A percentile compares a stretch with the other conserved stretches of the same genome.
These are phyloP conservation scores for Hypsibius dujardini DNA, from an alignment of 1,140 invertebrate genomes.

Conservation along the genomic window DNA sequence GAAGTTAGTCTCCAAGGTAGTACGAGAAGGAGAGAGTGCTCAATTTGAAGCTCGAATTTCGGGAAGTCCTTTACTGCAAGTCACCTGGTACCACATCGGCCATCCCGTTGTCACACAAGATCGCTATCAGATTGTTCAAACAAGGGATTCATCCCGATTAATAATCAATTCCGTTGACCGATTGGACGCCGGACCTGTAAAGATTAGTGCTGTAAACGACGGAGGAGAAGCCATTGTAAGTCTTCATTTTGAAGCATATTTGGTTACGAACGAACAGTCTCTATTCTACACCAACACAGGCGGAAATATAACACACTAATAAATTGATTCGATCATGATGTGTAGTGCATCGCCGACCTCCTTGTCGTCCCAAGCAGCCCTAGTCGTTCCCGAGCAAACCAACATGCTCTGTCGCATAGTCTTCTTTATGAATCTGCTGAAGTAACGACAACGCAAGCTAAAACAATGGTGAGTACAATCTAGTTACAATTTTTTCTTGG, in stretches of 20 bases:
- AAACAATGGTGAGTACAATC: too few relatives aligned
- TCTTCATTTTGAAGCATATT: too few relatives aligned
- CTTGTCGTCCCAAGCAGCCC: not conserved
- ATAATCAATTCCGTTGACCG: not conserved
- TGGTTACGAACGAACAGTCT: too few relatives aligned
- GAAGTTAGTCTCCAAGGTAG: conserved; percentile 3
- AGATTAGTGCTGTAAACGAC: not conserved
- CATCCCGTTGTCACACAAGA: conserved; percentile 25
- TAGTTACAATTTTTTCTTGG: too few relatives aligned
- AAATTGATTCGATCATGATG: too few relatives aligned
- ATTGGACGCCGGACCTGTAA: conserved; percentile 2
- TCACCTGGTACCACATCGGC: conserved; percentile 61
- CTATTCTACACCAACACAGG: too few relatives aligned
- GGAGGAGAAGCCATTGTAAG: conserved; percentile 8
- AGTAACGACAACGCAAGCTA: too few relatives aligned
- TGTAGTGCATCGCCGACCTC: not conserved
- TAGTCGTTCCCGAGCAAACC: not conserved
- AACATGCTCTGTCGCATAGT: conserved; percentile 6
- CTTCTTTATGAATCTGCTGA: not conserved
- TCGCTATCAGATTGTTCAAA: not conserved
- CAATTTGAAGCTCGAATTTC: conserved; percentile 32
- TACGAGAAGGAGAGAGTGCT: not conserved
- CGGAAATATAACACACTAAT: too few relatives aligned
- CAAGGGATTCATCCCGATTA: not conserved
- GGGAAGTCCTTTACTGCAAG: conserved; percentile 59